A percentile compares a stretch with the other conserved stretches of the same genome.
Evolutionary conservation across 2,888 invertebrate species (phyloP).

Genomic region (Portevinia maculata): DNA sequence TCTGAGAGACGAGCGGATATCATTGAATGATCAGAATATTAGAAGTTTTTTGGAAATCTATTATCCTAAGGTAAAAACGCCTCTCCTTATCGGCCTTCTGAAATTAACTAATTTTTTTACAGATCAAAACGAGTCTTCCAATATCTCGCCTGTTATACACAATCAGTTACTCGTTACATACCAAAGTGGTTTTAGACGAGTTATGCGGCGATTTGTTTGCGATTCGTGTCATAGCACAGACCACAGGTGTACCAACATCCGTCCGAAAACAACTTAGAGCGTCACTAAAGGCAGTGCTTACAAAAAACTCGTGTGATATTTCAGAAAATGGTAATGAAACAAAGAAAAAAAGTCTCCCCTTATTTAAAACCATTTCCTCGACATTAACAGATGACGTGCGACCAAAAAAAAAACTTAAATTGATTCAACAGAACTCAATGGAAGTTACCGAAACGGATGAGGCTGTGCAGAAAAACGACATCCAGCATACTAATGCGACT

Average conservation of each 20-base stretch:
- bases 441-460: constrained; percentile 52
- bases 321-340: constrained; percentile 78
- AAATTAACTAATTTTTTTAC: constrained; percentile 19
- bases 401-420: constrained; percentile 75
- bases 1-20: constrained; percentile 92
- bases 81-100: no score
- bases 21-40: constrained; percentile 92
- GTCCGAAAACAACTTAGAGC: constrained; percentile 81
- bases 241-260: constrained; percentile 81
- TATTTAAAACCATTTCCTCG: background rate
- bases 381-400: constrained; percentile 69
- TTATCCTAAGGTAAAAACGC: constrained; percentile 92
- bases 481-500: constrained; percentile 43
- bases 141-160: constrained; percentile 82
- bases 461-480: constrained; percentile 32
- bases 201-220: constrained; percentile 83
- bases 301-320: constrained; percentile 80
- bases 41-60: constrained; percentile 94
- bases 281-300: constrained; percentile 80
- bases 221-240: constrained; percentile 82
- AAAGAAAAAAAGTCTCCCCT: background rate
- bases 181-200: constrained; percentile 82
- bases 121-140: constrained; percentile 81
- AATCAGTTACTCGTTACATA: constrained; percentile 82
- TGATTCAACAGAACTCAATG: constrained; percentile 61